Base-by-base conservation (phyloP, 2,797 vertebrate species). In the Sciurus vulgaris region DNA sequence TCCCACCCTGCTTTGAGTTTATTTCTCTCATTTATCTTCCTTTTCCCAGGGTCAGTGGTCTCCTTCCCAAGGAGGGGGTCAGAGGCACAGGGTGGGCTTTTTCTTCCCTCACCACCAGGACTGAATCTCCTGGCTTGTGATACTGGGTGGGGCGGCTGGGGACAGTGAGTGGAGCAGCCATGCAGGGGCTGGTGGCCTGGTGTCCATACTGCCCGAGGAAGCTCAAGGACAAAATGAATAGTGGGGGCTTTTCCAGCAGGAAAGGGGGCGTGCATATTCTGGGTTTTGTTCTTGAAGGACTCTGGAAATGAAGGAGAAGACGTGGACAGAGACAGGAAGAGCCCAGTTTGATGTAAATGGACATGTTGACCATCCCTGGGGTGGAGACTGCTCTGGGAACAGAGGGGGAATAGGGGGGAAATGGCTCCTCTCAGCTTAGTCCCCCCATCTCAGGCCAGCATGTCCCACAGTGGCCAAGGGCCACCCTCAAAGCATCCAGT, bases 201-300 rank as follows among this genome's bases (percentile, higher is more conserved):
- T 6, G 5, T 38, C 41, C 38, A 26, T 41, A 41, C 4, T 0
- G 0, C 65, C 44, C 28, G 54, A 63, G 61, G 77, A 70, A 13
- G 56, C 33, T 51, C 20, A 41, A 79, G 87, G 91, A 83, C 4
- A 24, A 54, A 15, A 47, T 22, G 49, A 47, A 38, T 69, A 47
- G 15, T 0, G 33, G 65, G 35, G 61, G 7, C 74, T 84, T 63
- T 69, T 78, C 61, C 85, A 49, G 24, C 74, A 22, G 54, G 76
- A 38, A 56, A 74, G 0, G 6, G 49, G 65, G 77, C 0, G 11
- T 69, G 73, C 5, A 0, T 35, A 10, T 91, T 91, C 88, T 15
- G 11, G 74, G 54, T 90, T 94, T 96, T 96, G 94, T 92, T 93
- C 83, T 59, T 49, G 76, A 92, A 90, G 54, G 79, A 38, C 59